Base-by-base conservation (phyloP, 2,888 invertebrate species). In the Pyrrhia umbra region DNA sequence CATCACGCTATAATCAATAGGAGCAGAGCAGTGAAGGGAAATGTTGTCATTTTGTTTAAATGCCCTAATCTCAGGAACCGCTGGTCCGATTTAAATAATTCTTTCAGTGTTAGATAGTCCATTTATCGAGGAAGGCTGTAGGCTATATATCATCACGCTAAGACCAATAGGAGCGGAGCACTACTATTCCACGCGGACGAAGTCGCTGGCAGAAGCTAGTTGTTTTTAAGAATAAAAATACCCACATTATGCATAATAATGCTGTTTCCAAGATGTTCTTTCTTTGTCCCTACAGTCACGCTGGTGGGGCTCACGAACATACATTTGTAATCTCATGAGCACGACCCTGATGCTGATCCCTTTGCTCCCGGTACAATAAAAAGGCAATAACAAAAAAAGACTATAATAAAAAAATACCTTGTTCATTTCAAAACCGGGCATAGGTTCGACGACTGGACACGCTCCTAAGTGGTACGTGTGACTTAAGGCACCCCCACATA, bases 401-500 rank as follows among this genome's bases (percentile, higher is more conserved):
- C 9, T 8, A 21, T 42, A 23, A 23, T 23, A 23, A 4, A 23
- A n/a, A 69, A 46, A 8, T 43, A 70, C 98, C 95, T 94, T 96
- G 71, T 95, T 96, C 96, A 97, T 97, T 64, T 97, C 95, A 85
- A 98, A 98, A 57, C 96, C 96, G 0, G 95, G 90, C 95, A 97
- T 95, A 0, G 97, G 97, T 76, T 97, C 97, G 1, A 97, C 97
- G 8, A 95, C 85, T 0, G 97, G 97, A 82, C 97, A 98, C 13
- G 93, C 92, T 15, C 97, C 97, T 74, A 97, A 90, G 81, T 97
- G 97, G 86, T 97, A 97, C 0, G 96, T 95, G 84, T 97, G 97
- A 5, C 95, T 93, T 6, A 86, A 63, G 0, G 82, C 93, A 50
- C 89, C 87, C 15, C 89, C 91, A 63, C 89, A 85, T 30, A 91